Base-by-base conservation (phyloP, 2,888 invertebrate genomes). In the Salpingus planirostris region DNA sequence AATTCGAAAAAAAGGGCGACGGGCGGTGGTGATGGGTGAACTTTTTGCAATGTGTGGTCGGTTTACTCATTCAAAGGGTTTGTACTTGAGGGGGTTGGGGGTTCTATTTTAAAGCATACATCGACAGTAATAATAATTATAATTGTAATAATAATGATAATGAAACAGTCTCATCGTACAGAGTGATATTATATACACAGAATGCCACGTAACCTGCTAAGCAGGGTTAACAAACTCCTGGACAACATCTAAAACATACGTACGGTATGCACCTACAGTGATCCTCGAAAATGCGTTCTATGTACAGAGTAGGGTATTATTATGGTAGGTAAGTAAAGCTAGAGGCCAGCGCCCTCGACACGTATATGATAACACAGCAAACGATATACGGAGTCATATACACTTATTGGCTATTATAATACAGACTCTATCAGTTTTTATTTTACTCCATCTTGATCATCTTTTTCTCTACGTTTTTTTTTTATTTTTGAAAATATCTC, bases 91-190 rank as follows among this genome's bases (percentile, higher is more conserved):
- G 41, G 45, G 41, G 38, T 32, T 29, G 31, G 15, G 24, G 26
- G 21, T 35, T 18, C 8, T 18, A 8, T 6, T 8, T 5, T 6
- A 23, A 11, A 51, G 50, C 51, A 47, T 48, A 53, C 53, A 48
- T 49, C 48, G 44, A 49, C 49, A 43, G 50, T 49, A 46, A n/a
- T n/a, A n/a, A n/a, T n/a, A n/a, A n/a, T n/a, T n/a, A n/a, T n/a
- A n/a, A n/a, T n/a, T n/a, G n/a, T n/a, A n/a, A n/a, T n/a, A n/a
- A n/a, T n/a, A n/a, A n/a, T n/a, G n/a, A n/a, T n/a, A n/a, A n/a
- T 47, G 39, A 57, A 59, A 62, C 64, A 64, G 64, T 64, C 64
- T 64, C 61, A 59, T 62, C 47, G 51, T 58, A 59, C 53, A 57
- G 50, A 53, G 50, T 54, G 50, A 52, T 54, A 48, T n/a, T 60